Evolutionary conservation across 1,140 invertebrate species (phyloP), one percentile per base, ranked within the genome.

Genomic region (Thaumetopoea pityocampa): DNA sequence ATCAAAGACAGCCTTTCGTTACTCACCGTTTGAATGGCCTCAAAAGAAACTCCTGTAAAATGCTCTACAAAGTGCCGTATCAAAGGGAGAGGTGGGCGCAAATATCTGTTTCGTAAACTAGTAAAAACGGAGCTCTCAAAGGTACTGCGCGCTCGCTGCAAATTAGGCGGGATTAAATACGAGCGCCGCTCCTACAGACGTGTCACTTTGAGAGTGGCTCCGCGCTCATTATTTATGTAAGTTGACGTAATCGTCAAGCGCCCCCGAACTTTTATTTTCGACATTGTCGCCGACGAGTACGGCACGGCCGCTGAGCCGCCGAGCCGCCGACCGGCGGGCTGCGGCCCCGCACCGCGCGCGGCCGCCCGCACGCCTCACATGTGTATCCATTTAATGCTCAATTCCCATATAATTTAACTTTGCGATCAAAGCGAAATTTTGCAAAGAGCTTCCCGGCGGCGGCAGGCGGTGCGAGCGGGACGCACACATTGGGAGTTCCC

Each of bases 371-470:
- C 52, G 59, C 52, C 59, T 72, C 67, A 58, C 62, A 77, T 80
- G 71, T 83, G 80, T 84, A 84, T 84, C 80, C 69, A 74, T 84
- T 81, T 81, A 80, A 81, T 81, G 73, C 76, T 78, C 80, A 71
- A 84, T 84, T 84, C 76, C 77, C 76, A 84, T 82, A 84, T 81
- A 84, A 84, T 84, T 84, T 84, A 84, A 84, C 77, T 84, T 82
- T 80, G 67, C 80, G 80, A 84, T 84, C 80, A 81, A 84, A 84
- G 80, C 59, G 71, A 81, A 84, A 84, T 79, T 84, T 81, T 64
- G 76, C 77, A 77, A 80, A 81, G 77, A 84, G 80, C 76, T 80
- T 76, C 69, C 71, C 70, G 77, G 63, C 77, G 70, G 73, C 69
- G 65, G 67, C 60, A 52, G 70, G 67, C 63, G 74, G 77, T 67